Evolutionary conservation across 2,888 invertebrate species (phyloP).

Genomic region (Philopedon plagiatum): DNA sequence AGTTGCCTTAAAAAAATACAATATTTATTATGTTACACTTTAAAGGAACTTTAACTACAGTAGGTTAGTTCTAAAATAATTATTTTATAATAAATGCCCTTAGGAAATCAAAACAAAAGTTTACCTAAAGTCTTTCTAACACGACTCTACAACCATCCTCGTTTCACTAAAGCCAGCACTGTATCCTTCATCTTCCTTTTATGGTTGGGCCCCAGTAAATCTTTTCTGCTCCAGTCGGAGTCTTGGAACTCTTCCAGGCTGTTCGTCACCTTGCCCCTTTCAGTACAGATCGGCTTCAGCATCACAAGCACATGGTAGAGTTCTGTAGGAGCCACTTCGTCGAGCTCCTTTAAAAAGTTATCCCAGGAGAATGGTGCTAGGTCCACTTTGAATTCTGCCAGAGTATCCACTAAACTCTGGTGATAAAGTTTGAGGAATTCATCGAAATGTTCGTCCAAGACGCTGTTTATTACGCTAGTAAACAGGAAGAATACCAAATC

Average conservation of each 20-base stretch:
- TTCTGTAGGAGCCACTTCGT: slow-evolving; percentile 67
- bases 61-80: too few relatives aligned
- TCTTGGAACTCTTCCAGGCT: slow-evolving; percentile 67
- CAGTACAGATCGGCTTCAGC: slow-evolving; percentile 70
- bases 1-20: too few relatives aligned
- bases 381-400: slow-evolving; percentile 66
- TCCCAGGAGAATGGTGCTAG: slow-evolving; percentile 65
- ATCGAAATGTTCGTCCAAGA: slow-evolving; percentile 69
- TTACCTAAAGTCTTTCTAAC: slow-evolving; percentile 4
- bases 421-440: slow-evolving; percentile 72
- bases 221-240: slow-evolving; percentile 64
- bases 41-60: too few relatives aligned
- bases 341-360: slow-evolving; percentile 68
- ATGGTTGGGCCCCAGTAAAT: slow-evolving; percentile 64
- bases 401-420: slow-evolving; percentile 67
- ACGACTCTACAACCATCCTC: slow-evolving; percentile 62
- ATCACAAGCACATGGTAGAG: slow-evolving; percentile 70
- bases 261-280: slow-evolving; percentile 68
- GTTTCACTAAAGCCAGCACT: slow-evolving; percentile 62
- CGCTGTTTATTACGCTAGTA: slow-evolving; percentile 69
- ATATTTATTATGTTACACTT: too few relatives aligned
- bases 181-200: slow-evolving; percentile 64
- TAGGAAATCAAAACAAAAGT: not conserved
- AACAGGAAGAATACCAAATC: slow-evolving; percentile 74
- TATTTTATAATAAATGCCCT: not conserved